Percentiles rank a stretch among this genome's conserved stretches.
Evolutionary conservation across 1,140 invertebrate genomes (phyloP).

Genomic region (Halesus radiatus): DNA sequence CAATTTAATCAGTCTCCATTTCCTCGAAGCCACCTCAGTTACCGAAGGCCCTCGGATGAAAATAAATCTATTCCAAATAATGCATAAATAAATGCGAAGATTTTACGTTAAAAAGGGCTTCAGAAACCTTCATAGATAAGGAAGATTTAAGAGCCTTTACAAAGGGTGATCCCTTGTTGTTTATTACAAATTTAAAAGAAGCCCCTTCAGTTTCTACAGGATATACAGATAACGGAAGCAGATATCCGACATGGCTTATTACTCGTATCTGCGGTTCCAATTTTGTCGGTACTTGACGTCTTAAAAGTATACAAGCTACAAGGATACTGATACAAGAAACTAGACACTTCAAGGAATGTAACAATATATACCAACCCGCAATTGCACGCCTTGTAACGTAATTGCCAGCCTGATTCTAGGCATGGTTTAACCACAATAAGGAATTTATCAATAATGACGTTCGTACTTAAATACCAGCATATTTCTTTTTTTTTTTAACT

Average conservation of each 20-base stretch:
- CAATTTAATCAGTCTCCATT: too few species aligned
- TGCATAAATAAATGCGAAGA: slow-evolving; percentile 12
- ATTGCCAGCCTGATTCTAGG: too few species aligned
- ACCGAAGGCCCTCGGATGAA: neutral
- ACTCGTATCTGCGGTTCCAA: slow-evolving; percentile 7
- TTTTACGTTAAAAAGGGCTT: slow-evolving; percentile 6
- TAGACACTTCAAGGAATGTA: too few species aligned
- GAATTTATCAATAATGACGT: too few species aligned
- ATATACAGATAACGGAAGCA: neutral
- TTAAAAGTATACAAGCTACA: neutral
- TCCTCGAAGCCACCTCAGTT: too few species aligned
- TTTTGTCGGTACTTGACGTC: neutral
- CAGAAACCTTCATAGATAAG: neutral
- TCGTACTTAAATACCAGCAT: too few species aligned
- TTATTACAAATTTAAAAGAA: neutral
- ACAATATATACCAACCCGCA: too few species aligned
- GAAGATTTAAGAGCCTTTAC: slow-evolving; percentile 18
- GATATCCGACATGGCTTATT: neutral
- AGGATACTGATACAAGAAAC: too few species aligned
- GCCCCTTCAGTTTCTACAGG: neutral
- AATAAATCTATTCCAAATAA: neutral
- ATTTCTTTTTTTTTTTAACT: too few species aligned
- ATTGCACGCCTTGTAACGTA: too few species aligned
- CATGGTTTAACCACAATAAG: too few species aligned
- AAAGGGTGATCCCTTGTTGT: neutral